Base-by-base conservation (phyloP, 2,113 vertebrate genomes). In the Dendropsophus ebraccatus region DNA sequence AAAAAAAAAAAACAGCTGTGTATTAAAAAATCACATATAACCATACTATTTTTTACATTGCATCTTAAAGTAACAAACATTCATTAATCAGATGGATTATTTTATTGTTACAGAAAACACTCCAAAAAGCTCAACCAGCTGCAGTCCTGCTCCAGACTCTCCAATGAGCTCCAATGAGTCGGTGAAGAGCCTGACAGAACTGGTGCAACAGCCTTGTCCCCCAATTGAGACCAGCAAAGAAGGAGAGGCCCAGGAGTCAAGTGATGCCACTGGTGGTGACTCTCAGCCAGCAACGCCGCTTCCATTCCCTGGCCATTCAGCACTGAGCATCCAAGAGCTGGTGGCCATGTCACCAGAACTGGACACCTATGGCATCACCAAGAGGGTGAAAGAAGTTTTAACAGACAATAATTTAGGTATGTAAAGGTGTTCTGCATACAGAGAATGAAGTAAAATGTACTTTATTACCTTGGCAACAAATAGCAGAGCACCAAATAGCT, bases 361-460 rank as follows among this genome's bases (percentile, higher is more conserved):
- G 60, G 98, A 99, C 89, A 99, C 98, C 0, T 96, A 98, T 0
- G 96, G 95, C 90, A 98, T 99, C 88, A 98, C 97, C 16, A 99
- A 98, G 94, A 96, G 96, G 91, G 98, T 99, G 87, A 99, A 99
- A 89, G 97, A 99, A 88, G 96, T 99, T 90, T 94, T 99, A 88
- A 97, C 96, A 0, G 96, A 97, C 95, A 98, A 99, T 93, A 99
- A 98, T 90, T 96, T 99, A 3, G 98, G 98, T 99, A 94, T 37
- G 30, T 0, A n/a, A 7, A 25, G 14, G 14, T 76, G 6, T 73
- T 50, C 21, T 50, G 4, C 14, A 76, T 17, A 30, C 4, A 35
- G 65, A 32, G 28, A 17, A 67, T 28, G 65, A 19, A 35, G 35
- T 69, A 5, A 69, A 35, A 69, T 32, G 30, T 62, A 25, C 9